Evolutionary conservation across 2,888 invertebrate genomes (phyloP), one percentile per base, ranked within the genome.

Genomic region (Cremastobaeus sp.): DNA sequence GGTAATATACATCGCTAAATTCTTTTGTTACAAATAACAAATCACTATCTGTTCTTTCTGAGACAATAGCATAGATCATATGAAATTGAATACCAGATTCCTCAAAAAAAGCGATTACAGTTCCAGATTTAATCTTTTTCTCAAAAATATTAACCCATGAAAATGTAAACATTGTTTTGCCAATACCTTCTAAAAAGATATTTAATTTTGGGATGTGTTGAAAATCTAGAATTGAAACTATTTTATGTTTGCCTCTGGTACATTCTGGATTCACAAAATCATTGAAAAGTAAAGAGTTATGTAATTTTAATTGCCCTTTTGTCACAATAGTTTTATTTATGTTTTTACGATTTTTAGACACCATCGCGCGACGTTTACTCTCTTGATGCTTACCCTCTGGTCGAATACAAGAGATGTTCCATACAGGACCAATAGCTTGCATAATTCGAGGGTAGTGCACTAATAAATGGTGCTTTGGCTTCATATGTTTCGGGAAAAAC

Each of bases 391-490:
- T n/a, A n/a, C n/a, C n/a, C n/a, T n/a, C n/a, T n/a, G n/a, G n/a
- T n/a, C n/a, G n/a, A n/a, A n/a, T 25, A 17, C 48, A 65, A 39
- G 47, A 37, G 11, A 48, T 43, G 8, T 43, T 47, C 9, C 35
- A 35, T 20, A 71, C 30, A 5, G 73, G 71, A 6, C 74, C 77
- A 20, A 66, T 20, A 34, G 47, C 35, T 18, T 55, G 17, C 30
- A 77, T 71, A 2, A 68, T 21, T 8, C 45, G 28, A 14, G 68
- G 45, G 18, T 76, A 77, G 41, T 77, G 76, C 0, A 65, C 11
- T 14, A 77, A 15, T 14, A 68, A 59, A 20, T 76, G 72, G 18
- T 76, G 74, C 35, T 77, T 77, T 2, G 71, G 71, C 39, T 64
- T 76, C 21, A 72, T 32, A 32, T 9, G 11, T 32, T 32, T 32